Evolutionary conservation across 2,888 invertebrate species (phyloP).

Genomic region (Cheilosia impressa): DNA sequence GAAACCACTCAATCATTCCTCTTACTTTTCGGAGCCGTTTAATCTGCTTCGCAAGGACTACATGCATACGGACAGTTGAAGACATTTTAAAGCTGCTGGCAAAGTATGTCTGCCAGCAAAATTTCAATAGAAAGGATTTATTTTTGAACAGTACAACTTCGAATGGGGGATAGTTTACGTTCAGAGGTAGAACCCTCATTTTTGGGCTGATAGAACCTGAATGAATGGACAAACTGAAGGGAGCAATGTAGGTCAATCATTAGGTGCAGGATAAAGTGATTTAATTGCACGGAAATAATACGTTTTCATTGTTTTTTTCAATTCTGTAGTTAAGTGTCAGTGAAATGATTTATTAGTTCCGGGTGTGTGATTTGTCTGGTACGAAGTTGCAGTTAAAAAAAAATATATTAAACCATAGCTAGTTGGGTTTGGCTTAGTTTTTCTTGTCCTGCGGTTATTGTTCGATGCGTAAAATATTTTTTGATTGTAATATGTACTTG

Average conservation of each 20-base stretch:
- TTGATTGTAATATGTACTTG: too few species aligned
- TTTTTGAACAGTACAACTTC: slow-evolving; percentile 15
- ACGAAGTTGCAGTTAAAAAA: not conserved
- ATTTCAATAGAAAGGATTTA: slow-evolving; percentile 38
- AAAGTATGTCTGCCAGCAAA: slow-evolving; percentile 21
- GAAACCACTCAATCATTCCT: slow-evolving; percentile 46
- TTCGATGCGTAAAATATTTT: too few species aligned
- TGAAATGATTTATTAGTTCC: slow-evolving; percentile 49
- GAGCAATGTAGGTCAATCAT: slow-evolving; percentile 58
- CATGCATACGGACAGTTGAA: slow-evolving; percentile 4
- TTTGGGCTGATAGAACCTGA: slow-evolving; percentile 38
- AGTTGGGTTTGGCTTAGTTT: too few species aligned
- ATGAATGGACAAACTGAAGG: slow-evolving; percentile 37
- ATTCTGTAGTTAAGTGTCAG: slow-evolving; percentile 56
- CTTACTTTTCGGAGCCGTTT: slow-evolving; percentile 27
- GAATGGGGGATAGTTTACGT: slow-evolving; percentile 13
- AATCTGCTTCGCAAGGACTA: slow-evolving; percentile 30
- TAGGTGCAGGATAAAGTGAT: slow-evolving; percentile 60
- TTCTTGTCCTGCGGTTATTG: too few species aligned
- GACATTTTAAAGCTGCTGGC: slow-evolving; percentile 23
- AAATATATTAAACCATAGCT: too few species aligned
- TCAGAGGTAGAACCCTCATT: slow-evolving; percentile 3
- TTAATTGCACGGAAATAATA: slow-evolving; percentile 66
- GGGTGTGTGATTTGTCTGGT: slow-evolving; percentile 11
- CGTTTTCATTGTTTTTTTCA: slow-evolving; percentile 50